Base-by-base conservation (phyloP, 2,888 invertebrate genomes). In the Uropetala carovei region DNA sequence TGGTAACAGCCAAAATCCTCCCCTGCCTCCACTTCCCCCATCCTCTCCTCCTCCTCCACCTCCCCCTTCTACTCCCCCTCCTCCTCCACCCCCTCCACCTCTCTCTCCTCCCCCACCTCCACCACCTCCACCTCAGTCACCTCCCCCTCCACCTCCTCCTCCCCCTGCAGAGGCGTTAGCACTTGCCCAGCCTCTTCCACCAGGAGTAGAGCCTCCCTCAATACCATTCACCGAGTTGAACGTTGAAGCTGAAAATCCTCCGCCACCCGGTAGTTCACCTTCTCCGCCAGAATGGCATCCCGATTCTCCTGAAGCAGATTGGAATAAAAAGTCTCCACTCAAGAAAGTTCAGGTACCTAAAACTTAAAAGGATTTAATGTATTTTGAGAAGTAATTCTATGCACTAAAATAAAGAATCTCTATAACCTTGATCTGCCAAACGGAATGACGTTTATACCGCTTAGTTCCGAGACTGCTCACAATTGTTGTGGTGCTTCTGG, bases 191-290 rank as follows among this genome's bases (percentile, higher is more conserved):
- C 96, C 96, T 18, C 94, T 96, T n/a, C 96, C 96, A 22, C 96
- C 96, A 11, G 96, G 96, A 7, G 96, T 96, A 0, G 96, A 96
- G 93, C 94, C 95, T 11, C 94, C 95, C 3, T 96, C 96, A 91
- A 93, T 95, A 83, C 94, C 95, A 1, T 95, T 94, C 82, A 94
- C 95, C 16, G 94, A 94, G 75, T 94, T 94, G 10, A 94, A 94
- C 18, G 94, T 58, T 30, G 93, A 94, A 10, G 94, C 94, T 58
- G 30, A 94, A 94, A 59, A 81, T 86, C 56, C 89, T 64, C 27
- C 93, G 57, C 82, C 81, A n/a, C 58, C 68, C 30, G 22, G 92
- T 59, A 27, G 56, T 92, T 43, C 92, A 11, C 92, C 92, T 27
- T 64, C 92, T 10, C 94, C 94, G 2, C 94, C 94, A 13, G 93